Evolutionary conservation across 2,888 invertebrate species (phyloP), one percentile per base, ranked within the genome.

Genomic region (Autographa gamma): DNA sequence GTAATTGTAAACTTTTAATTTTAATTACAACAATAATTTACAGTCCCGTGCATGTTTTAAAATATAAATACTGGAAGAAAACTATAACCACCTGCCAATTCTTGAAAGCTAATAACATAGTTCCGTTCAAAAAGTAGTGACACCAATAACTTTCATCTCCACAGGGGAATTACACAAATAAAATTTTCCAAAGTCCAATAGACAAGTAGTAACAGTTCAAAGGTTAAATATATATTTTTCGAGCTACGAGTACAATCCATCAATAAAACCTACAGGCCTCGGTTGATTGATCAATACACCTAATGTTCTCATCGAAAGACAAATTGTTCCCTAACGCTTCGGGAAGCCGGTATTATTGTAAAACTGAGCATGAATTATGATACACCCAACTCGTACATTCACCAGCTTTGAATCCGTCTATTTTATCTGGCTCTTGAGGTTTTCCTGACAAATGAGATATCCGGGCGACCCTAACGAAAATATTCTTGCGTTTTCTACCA

Each of bases 401-500:
- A 80, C 83, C 81, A 82, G 73, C 74, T 82, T 70, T 73, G 83
- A 87, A 88, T 87, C 88, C 89, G 71, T 80, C 77, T 84, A 83
- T 89, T 90, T 89, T 90, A 90, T 90, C 90, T 87, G 86, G 87
- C 90, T 89, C 88, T 85, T 87, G 88, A 86, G 89, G 89, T 85
- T 89, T 83, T 81, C 74, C 85, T 89, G 86, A 90, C 89, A 89
- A 89, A 90, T 88, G 87, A 86, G 83, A 84, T 85, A 86, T 82
- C 83, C 82, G 84, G 69, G 74, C 79, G 77, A 78, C 84, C 85
- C 79, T 76, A 74, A 82, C 85, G 82, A 81, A 87, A 85, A 85
- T 80, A 78, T 84, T 80, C 76, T 84, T 85, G 81, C 81, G 81
- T 82, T 84, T 85, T 84, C 85, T 78, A 82, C 85, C 79, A 83